These are phyloP conservation scores for Campylomormyrus tamandua DNA, from an alignment of 2,113 vertebrate species.

Conservation along the genomic window DNA sequence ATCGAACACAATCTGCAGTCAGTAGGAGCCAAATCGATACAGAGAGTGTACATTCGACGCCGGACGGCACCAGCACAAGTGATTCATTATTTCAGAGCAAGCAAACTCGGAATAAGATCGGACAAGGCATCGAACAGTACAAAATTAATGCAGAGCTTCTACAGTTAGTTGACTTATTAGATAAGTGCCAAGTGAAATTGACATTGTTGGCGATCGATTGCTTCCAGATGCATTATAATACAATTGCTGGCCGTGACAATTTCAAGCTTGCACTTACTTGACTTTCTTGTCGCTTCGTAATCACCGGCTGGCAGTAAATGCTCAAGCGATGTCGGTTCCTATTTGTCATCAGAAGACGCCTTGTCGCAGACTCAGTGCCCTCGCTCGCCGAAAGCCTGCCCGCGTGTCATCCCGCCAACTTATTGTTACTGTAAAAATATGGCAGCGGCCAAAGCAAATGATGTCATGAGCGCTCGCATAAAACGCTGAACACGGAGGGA, in stretches of 20 bases:
- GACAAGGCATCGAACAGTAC: not conserved
- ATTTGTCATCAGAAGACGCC: slow-evolving; percentile 39
- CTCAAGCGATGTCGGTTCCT: slow-evolving; percentile 17
- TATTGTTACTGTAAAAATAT: not conserved
- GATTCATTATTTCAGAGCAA: not conserved
- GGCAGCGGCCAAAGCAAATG: not conserved
- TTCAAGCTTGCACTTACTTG: slow-evolving; percentile 27
- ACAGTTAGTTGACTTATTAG: not conserved
- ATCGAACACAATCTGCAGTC: not conserved
- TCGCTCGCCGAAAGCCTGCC: slow-evolving; percentile 18
- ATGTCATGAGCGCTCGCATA: not conserved
- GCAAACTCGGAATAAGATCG: not conserved
- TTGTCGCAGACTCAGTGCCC: not conserved
- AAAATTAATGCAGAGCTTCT: not conserved
- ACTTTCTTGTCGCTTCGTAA: slow-evolving; percentile 36
- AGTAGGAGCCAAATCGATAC: not conserved
- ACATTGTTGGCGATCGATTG: not conserved
- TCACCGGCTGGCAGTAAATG: slow-evolving; percentile 28
- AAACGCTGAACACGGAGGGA: not conserved
- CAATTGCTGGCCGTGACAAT: not conserved
- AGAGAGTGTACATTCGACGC: not conserved
- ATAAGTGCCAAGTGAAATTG: not conserved
- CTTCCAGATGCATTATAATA: slow-evolving; percentile 10
- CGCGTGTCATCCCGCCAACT: slow-evolving; percentile 23
- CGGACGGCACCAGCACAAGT: not conserved